Base-by-base conservation (phyloP, 92 coral and sea anemone genomes). In the Isaurus tuberculatus region DNA sequence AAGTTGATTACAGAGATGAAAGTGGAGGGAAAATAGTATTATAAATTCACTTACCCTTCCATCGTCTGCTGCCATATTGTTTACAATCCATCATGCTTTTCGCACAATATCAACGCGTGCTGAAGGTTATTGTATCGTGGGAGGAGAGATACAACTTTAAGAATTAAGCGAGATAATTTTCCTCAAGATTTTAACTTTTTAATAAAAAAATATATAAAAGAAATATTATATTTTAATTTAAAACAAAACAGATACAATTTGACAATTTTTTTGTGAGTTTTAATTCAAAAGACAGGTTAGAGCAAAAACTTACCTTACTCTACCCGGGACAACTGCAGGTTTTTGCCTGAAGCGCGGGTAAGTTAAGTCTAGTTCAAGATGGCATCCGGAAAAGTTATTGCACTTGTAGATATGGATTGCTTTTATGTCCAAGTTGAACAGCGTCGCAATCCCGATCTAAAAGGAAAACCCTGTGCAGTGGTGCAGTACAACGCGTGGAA, bases 371-470 rank as follows among this genome's bases (percentile, higher is more conserved):
- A 5, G 43, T 17, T 46, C 51, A 15, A 34, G 84, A 94, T 85
- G 89, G 89, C 85, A 33, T 79, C 74, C 46, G 98, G 88, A 64
- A 92, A 93, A 69, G 91, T 96, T 23, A 91, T 96, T 42, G 94
- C 97, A 11, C 85, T 96, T 70, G 90, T 91, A 1, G 99, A 96
- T 73, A 96, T 96, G 99, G 99, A 96, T 78, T 96, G 99, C 64
- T 96, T 96, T 64, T 96, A 96, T 80, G 99, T 96, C 22, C 99
- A 96, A 92, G 97, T 96, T 8, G 99, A 96, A 49, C 99, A 96
- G 81, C 91, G 99, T 61, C 83, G 92, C 74, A 86, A 90, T 63
- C 98, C 99, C 13, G 82, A 89, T 19, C 84, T 92, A 57, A 79
- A 79, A 79, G 99, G 99, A 5, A 91, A 94, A 57, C 99, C 98